These are phyloP conservation scores for Montipora capitata DNA, from an alignment of 92 coral and sea anemone species.

Conservation along the genomic window DNA sequence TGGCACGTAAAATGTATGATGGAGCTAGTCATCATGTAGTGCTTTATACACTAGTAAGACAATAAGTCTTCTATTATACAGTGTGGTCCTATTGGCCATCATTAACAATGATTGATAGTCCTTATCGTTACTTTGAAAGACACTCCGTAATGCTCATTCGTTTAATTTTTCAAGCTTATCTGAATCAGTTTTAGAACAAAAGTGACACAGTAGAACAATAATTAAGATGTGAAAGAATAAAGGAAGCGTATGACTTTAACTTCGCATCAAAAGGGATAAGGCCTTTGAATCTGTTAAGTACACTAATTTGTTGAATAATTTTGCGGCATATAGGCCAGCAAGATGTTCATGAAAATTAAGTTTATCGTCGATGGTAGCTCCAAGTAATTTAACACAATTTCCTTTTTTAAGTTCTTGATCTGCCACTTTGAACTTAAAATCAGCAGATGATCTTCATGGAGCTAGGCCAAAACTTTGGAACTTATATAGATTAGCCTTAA, in stretches of 20 bases:
- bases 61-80: constrained; percentile 42
- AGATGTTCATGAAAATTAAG: constrained; percentile 53
- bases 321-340: constrained; percentile 21
- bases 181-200: constrained; percentile 65
- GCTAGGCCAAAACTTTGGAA: constrained; percentile 79
- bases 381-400: constrained; percentile 44
- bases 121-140: constrained; percentile 32
- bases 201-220: constrained; percentile 78
- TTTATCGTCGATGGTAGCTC: constrained; percentile 37
- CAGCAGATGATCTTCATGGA: constrained; percentile 58
- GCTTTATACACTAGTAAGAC: constrained; percentile 30
- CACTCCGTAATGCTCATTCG: constrained; percentile 62
- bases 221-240: constrained; percentile 56
- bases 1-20: constrained; percentile 14
- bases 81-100: constrained; percentile 32
- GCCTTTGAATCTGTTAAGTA: constrained; percentile 67
- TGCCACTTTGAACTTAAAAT: constrained; percentile 49
- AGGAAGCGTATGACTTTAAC: constrained; percentile 30
- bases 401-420: constrained; percentile 51
- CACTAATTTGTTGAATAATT: constrained; percentile 56
- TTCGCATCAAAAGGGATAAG: constrained; percentile 60
- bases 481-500: constrained; percentile 62
- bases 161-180: constrained; percentile 70
- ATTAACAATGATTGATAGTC: constrained; percentile 39
- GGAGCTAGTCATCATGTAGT: constrained; percentile 49